These are phyloP conservation scores for Drosophila saltans DNA, from an alignment of 1,140 invertebrate genomes.

Conservation along the genomic window DNA sequence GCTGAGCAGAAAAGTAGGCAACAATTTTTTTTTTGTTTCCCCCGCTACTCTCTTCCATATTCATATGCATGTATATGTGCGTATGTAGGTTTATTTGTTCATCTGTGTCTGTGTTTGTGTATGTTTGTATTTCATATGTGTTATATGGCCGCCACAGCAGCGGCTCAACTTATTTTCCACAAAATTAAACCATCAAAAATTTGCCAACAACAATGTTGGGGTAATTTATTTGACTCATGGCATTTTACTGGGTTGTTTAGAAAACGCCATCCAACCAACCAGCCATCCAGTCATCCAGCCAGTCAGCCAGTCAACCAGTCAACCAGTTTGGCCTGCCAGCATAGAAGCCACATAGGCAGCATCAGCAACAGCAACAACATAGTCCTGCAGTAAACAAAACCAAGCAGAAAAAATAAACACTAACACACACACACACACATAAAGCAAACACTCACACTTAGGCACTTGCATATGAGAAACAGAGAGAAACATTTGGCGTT, in stretches of 20 bases:
- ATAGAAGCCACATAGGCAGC: constrained; percentile 45
- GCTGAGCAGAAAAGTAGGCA: constrained; percentile 68
- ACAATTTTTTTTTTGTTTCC: constrained; percentile 34
- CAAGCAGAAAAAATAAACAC: constrained; percentile 32
- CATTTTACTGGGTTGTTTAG: constrained; percentile 59
- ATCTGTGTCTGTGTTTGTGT: constrained; percentile 42
- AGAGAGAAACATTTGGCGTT: constrained; percentile 41
- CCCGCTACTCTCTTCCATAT: constrained; percentile 19
- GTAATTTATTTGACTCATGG: constrained; percentile 81
- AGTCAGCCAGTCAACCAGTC: constrained; percentile 18
- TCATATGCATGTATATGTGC: constrained; percentile 23
- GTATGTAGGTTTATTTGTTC: constrained; percentile 38
- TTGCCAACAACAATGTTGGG: constrained; percentile 79
- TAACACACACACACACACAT: constrained; percentile 29
- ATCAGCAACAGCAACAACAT: constrained; percentile 8
- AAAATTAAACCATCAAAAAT: constrained; percentile 82
- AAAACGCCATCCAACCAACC: constrained; percentile 27
- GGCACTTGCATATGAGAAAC: constrained; percentile 42
- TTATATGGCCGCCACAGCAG: constrained; percentile 72
- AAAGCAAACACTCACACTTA: constrained; percentile 32
- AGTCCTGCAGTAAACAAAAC: constrained; percentile 45
- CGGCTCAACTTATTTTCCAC: constrained; percentile 81
- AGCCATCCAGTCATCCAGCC: constrained; percentile 20
- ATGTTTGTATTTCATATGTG: constrained; percentile 41
- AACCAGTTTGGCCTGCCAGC: constrained; percentile 36